phyloP scores from a whole-genome alignment of 2,888 invertebrate species.

The Phengaris alcon region DNA sequence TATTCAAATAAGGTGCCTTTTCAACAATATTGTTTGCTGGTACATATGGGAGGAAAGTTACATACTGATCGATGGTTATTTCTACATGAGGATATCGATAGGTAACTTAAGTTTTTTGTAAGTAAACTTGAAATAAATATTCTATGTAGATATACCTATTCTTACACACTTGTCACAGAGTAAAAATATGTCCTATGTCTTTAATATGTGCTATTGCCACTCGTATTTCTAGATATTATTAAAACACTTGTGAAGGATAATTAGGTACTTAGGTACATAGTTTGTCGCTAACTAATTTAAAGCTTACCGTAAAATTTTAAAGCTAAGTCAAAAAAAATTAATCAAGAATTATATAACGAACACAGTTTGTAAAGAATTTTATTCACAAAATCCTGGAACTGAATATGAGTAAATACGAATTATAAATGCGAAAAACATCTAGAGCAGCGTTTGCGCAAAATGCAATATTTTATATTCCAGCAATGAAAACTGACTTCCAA shows the following conservation, averaged over 20 bases:
- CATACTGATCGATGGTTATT: not conserved
- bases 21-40: not conserved
- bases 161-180: too few species aligned
- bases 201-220: too few species aligned
- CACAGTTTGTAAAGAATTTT: not conserved
- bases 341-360: too few species aligned
- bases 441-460: not conserved
- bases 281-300: too few species aligned
- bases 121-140: not conserved
- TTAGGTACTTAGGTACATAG: too few species aligned
- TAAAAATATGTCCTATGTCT: too few species aligned
- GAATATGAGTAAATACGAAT: not conserved
- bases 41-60: not conserved
- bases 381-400: not conserved
- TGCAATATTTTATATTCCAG: not conserved
- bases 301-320: too few species aligned
- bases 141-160: too few species aligned
- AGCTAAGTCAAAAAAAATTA: too few species aligned
- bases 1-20: not conserved
- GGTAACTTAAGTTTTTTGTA: not conserved
- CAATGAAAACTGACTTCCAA: not conserved
- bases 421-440: not conserved
- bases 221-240: too few species aligned
- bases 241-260: too few species aligned
- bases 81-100: not conserved